A percentile compares a stretch with the other conserved stretches of the same genome.
phyloP scores from a whole-genome alignment of 1,140 invertebrate genomes.

The Hypothenemus hampei region DNA sequence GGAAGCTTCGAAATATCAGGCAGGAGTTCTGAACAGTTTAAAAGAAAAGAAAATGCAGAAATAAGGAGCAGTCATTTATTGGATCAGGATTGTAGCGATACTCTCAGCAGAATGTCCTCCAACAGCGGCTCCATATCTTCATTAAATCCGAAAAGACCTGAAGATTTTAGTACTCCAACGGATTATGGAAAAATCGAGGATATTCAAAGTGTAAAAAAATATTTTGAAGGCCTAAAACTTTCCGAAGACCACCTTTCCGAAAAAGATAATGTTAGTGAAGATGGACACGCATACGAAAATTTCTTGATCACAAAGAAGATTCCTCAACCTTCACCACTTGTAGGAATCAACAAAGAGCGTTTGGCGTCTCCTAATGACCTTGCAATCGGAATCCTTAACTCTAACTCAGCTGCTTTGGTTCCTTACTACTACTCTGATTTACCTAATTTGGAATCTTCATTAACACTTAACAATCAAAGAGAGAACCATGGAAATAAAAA shows the following conservation, averaged over 20 bases:
- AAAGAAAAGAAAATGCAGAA: conserved; percentile 20
- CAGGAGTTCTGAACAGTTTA: conserved; percentile 33
- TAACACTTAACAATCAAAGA: conserved; percentile 62
- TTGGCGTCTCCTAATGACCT: conserved; percentile 7
- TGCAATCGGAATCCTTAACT: conserved; percentile 28
- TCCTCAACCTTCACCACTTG: too few species aligned
- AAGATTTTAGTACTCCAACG: conserved; percentile 52
- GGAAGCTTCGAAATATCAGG: neutral
- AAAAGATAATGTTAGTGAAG: conserved; percentile 10
- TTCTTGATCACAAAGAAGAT: conserved; percentile 28
- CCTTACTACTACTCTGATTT: conserved; percentile 78
- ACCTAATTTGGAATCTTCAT: conserved; percentile 31
- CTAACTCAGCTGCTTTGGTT: conserved; percentile 27
- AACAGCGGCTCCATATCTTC: conserved; percentile 35
- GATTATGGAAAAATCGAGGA: conserved; percentile 49
- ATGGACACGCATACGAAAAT: conserved; percentile 40
- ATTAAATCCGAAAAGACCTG: conserved; percentile 52
- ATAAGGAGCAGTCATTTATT: conserved; percentile 22
- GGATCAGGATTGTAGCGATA: conserved; percentile 12
- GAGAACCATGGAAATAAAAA: conserved; percentile 57
- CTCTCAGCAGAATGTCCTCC: conserved; percentile 30
- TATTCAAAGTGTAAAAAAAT: conserved; percentile 13
- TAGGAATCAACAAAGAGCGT: too few species aligned
- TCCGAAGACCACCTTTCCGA: neutral
- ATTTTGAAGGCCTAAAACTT: conserved; percentile 18